Base-by-base conservation (phyloP, 2,797 vertebrate species). In the Tolypeutes matacus region DNA sequence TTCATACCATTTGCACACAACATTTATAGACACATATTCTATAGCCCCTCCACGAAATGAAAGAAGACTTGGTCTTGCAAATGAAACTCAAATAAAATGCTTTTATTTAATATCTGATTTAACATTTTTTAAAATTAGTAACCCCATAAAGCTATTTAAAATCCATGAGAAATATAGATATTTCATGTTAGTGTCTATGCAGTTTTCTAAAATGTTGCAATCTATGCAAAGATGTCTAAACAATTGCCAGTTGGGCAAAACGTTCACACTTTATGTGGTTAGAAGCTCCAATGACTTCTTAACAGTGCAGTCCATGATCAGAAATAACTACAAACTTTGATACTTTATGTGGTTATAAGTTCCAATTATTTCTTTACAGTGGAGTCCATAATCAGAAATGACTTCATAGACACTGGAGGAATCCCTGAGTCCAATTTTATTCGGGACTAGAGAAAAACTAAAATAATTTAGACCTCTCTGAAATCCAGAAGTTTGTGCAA, bases 351-450 rank as follows among this genome's bases (percentile, higher is more conserved):
- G 36, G 18, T 25, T 51, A 58, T 9, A 77, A 51, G 15, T 10
- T 7, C 7, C 62, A 27, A 6, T 6, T 8, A 69, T 36, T 29
- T 9, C 25, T 73, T 49, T 58, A 3, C 7, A 49, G 80, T 31
- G 9, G 14, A 25, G 75, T 20, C 25, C 27, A 27, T 1, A 39
- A 20, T n/a, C 62, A 36, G 36, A 92, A 3, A 39, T 3, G 3
- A 46, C 7, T 7, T 14, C 20, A 29, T 27, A 9, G 3, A 0
- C 3, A 1, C 49, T 36, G 12, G 27, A 6, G 36, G 5, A 60
- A 53, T 15, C 23, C 51, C 11, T 20, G 9, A 34, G 4, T 51
- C 11, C 15, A 25, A 53, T 70, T 78, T 27, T 60, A 42, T 39
- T 84, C 29, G 39, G 53, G 18, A 69, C 36, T 25, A 69, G 18